Evolutionary conservation across 2,113 vertebrate species (phyloP).

Genomic region (Phodopus roborovskii): DNA sequence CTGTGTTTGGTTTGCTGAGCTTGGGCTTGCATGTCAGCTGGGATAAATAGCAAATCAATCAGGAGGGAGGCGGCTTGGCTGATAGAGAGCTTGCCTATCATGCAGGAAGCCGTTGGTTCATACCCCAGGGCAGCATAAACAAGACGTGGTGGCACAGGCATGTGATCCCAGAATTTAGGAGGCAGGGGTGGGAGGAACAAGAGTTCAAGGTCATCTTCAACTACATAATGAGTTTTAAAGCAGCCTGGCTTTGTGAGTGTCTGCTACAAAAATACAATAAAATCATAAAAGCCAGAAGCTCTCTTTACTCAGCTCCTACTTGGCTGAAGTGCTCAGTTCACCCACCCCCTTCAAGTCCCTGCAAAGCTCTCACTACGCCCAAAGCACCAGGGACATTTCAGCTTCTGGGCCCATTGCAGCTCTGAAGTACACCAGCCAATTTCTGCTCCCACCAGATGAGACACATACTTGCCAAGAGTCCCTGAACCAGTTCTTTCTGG

Average conservation of each 20-base stretch:
- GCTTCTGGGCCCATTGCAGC: neutral
- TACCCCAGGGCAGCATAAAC: neutral
- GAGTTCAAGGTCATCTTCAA: neutral
- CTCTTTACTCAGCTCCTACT: neutral
- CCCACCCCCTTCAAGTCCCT: neutral
- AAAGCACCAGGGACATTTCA: neutral
- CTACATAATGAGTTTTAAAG: neutral
- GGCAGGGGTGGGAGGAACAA: neutral
- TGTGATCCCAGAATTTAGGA: neutral
- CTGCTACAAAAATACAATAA: neutral
- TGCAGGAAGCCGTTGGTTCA: neutral
- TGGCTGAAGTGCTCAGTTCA: neutral
- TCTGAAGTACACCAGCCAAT: neutral
- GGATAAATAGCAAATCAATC: neutral
- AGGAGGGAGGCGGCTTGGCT: neutral
- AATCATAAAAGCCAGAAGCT: neutral
- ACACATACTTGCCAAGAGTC: constrained; percentile 36
- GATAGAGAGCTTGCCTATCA: neutral
- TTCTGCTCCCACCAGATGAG: neutral
- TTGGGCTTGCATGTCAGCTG: constrained; percentile 13
- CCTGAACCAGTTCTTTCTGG: constrained; percentile 36
- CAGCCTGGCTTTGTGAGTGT: neutral
- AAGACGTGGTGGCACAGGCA: neutral
- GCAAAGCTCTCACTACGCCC: too few relatives aligned
- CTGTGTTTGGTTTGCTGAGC: constrained; percentile 22